These are phyloP conservation scores for Halocaridina rubra DNA, from an alignment of 2,888 invertebrate genomes.

Conservation along the genomic window DNA sequence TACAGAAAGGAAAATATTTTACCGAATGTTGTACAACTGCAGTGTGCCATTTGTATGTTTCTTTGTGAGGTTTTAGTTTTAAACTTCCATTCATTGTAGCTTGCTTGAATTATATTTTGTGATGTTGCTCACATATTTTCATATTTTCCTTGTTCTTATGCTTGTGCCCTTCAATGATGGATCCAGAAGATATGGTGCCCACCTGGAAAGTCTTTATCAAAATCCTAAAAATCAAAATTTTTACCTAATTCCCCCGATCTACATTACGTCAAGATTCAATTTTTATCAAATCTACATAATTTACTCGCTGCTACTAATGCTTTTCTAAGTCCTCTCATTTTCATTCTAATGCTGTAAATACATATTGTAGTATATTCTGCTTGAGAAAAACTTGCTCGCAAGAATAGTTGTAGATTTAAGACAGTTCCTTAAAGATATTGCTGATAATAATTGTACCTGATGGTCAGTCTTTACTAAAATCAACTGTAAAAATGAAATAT, in stretches of 20 bases:
- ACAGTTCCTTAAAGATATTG: constrained; percentile 53
- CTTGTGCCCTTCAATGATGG: constrained; percentile 26
- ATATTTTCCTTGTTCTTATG: neutral
- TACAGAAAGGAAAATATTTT: constrained; percentile 42
- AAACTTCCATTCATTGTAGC: neutral
- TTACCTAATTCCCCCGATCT: constrained; percentile 58
- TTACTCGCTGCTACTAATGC: constrained; percentile 36
- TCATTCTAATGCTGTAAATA: constrained; percentile 50
- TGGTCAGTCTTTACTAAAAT: constrained; percentile 40
- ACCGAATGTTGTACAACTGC: constrained; percentile 48
- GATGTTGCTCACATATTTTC: neutral
- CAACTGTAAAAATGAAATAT: constrained; percentile 39
- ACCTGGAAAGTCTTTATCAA: constrained; percentile 53
- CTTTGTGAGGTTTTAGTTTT: neutral
- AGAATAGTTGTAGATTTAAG: constrained; percentile 47
- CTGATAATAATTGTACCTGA: constrained; percentile 40
- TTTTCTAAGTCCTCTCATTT: constrained; percentile 24
- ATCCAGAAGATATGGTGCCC: constrained; percentile 43
- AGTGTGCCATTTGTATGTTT: constrained; percentile 49
- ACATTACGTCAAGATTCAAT: constrained; percentile 47
- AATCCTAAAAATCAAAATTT: constrained; percentile 51
- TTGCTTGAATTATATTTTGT: neutral
- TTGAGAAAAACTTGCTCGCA: constrained; percentile 31
- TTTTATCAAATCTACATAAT: constrained; percentile 45
- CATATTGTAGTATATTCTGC: constrained; percentile 5